phyloP scores from a whole-genome alignment of 2,888 invertebrate species.

The Hypena proboscidalis region DNA sequence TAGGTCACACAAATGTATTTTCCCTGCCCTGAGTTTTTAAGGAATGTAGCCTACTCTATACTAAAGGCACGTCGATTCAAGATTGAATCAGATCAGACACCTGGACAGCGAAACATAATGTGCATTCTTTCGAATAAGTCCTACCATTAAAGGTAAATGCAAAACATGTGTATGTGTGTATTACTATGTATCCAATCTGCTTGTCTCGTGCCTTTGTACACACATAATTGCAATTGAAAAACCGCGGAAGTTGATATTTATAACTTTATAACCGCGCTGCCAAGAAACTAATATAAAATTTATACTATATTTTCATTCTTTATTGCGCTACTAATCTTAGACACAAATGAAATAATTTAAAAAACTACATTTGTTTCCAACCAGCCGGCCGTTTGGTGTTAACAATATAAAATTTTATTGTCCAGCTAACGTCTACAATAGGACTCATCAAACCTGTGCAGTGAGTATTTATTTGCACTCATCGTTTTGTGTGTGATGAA shows the following conservation, averaged over 20 bases:
- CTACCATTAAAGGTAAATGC: slow-evolving; percentile 44
- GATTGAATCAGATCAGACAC: slow-evolving; percentile 30
- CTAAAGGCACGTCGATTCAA: slow-evolving; percentile 14
- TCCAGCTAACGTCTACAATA: too few species aligned
- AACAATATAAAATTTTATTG: too few species aligned
- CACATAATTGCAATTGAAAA: slow-evolving; percentile 46
- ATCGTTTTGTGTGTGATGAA: background rate
- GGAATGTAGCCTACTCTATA: slow-evolving; percentile 17
- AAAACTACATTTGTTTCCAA: too few species aligned
- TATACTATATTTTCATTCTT: slow-evolving; percentile 31
- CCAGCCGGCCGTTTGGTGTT: too few species aligned
- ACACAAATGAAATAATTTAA: too few species aligned
- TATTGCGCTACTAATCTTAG: too few species aligned
- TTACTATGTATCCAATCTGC: too few species aligned
- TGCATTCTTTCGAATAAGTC: slow-evolving; percentile 40
- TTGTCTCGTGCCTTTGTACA: slow-evolving; percentile 40
- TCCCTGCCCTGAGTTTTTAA: too few species aligned
- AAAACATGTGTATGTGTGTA: slow-evolving; percentile 39
- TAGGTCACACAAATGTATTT: too few species aligned
- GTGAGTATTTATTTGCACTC: background rate
- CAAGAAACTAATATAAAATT: slow-evolving; percentile 40
- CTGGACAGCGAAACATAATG: slow-evolving; percentile 34
- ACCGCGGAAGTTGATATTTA: slow-evolving; percentile 53
- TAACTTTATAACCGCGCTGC: slow-evolving; percentile 37
- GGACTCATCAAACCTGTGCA: too few species aligned